Percentiles rank a stretch among this genome's conserved stretches.
Evolutionary conservation across 2,113 vertebrate genomes (phyloP).

Genomic region (Eidolon helvum): DNA sequence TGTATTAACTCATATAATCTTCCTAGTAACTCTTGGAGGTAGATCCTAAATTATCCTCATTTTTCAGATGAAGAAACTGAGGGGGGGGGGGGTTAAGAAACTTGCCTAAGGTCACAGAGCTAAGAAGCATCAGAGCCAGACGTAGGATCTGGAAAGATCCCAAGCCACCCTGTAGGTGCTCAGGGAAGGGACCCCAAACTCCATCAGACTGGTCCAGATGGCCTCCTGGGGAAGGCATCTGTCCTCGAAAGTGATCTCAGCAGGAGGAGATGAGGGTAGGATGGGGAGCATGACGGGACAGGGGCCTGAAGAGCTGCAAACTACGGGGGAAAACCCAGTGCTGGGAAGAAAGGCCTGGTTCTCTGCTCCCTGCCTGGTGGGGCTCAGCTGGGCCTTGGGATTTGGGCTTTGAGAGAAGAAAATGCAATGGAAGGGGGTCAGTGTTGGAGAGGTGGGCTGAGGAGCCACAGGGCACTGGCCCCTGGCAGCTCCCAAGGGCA

Average conservation of each 20-base stretch:
- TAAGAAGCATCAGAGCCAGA: not conserved
- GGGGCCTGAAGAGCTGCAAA: not conserved
- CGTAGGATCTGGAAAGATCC: not conserved
- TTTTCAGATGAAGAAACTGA: not conserved
- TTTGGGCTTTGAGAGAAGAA: not conserved
- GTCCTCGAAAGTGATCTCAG: not conserved
- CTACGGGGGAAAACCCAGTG: not conserved
- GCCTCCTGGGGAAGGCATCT: not conserved
- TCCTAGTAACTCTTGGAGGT: not conserved
- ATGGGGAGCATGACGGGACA: accelerated
- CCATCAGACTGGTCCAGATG: not conserved
- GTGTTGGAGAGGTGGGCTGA: not conserved
- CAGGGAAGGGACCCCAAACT: not conserved
- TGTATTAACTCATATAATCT: accelerated
- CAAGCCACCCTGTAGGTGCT: not conserved
- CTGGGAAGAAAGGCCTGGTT: no score
- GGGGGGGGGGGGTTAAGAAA: not conserved
- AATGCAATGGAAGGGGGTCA: not conserved
- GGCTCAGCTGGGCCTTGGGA: not conserved
- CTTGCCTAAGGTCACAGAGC: not conserved
- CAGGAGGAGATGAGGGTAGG: not conserved
- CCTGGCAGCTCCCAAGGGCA: not conserved
- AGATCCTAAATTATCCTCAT: not conserved
- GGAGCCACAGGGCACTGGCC: not conserved
- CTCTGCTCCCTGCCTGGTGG: not conserved